A percentile compares a stretch with the other conserved stretches of the same genome.
These are phyloP conservation scores for Pemphredon lugubris DNA, from an alignment of 2,888 invertebrate genomes.

Conservation along the genomic window DNA sequence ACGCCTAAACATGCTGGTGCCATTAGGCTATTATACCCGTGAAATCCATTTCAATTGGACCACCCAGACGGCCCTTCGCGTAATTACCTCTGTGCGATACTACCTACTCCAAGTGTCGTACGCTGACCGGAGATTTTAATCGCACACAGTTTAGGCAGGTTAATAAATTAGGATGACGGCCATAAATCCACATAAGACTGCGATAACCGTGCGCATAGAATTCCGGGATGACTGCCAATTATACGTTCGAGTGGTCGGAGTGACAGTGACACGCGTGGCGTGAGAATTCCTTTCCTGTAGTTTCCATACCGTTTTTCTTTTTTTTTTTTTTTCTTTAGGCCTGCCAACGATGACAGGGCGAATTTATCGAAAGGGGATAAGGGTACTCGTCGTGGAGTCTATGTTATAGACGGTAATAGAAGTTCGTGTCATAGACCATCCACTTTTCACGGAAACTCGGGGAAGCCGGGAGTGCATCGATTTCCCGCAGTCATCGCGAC, in stretches of 20 bases:
- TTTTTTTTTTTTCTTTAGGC: too few species aligned
- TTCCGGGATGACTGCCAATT: too few species aligned
- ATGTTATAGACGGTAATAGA: not conserved
- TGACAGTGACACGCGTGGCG: too few species aligned
- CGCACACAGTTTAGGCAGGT: not conserved
- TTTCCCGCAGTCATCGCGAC: slow-evolving; percentile 57
- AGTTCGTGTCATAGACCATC: not conserved
- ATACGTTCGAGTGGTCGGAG: too few species aligned
- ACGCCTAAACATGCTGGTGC: slow-evolving; percentile 56
- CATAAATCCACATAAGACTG: slow-evolving; percentile 7
- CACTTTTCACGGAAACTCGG: slow-evolving; percentile 10
- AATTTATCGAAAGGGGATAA: slow-evolving; percentile 9
- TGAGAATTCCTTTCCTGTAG: too few species aligned
- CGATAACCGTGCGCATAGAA: too few species aligned
- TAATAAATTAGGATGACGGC: slow-evolving; percentile 8
- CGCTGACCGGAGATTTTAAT: slow-evolving; percentile 29
- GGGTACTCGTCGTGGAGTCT: not conserved
- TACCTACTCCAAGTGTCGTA: slow-evolving; percentile 20
- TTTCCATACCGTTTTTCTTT: too few species aligned
- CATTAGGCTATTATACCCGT: slow-evolving; percentile 58
- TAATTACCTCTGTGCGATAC: slow-evolving; percentile 44
- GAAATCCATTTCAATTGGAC: slow-evolving; percentile 56
- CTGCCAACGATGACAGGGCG: too few species aligned
- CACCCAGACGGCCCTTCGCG: slow-evolving; percentile 46
- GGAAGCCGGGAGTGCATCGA: slow-evolving; percentile 52